These are phyloP conservation scores for Xylota segnis DNA, from an alignment of 2,888 invertebrate genomes.

Conservation along the genomic window DNA sequence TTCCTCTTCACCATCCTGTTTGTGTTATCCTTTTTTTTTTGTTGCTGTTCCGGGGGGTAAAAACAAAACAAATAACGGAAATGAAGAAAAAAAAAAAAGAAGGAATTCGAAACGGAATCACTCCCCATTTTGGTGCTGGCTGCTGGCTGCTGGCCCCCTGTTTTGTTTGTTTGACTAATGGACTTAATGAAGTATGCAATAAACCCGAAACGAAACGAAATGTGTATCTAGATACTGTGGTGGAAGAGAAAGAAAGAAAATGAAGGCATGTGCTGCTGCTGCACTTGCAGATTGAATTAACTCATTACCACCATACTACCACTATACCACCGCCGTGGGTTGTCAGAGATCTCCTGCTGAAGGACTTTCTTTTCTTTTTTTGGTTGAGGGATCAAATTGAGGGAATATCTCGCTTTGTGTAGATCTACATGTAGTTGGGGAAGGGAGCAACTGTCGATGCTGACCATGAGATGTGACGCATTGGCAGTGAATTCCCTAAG, in stretches of 20 bases:
- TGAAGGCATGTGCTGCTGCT: constrained; percentile 24
- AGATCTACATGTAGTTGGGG: not conserved
- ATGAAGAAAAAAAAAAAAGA: constrained; percentile 5
- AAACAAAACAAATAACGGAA: constrained; percentile 60
- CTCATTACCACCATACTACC: constrained; percentile 63
- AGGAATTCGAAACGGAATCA: constrained; percentile 46
- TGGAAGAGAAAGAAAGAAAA: not conserved
- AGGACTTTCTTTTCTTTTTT: constrained; percentile 8
- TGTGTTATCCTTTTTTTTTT: constrained; percentile 43
- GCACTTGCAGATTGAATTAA: constrained; percentile 69
- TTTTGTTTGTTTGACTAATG: constrained; percentile 76
- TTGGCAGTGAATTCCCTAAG: constrained; percentile 38
- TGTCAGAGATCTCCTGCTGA: constrained; percentile 6
- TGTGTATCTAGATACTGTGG: constrained; percentile 7
- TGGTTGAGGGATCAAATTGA: constrained; percentile 19
- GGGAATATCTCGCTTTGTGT: constrained; percentile 13
- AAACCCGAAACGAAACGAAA: constrained; percentile 53
- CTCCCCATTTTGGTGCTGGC: constrained; percentile 57
- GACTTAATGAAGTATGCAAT: constrained; percentile 76
- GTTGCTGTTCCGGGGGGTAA: not conserved
- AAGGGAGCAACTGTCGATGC: constrained; percentile 19
- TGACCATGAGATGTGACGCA: constrained; percentile 2
- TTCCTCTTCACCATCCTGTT: constrained; percentile 27
- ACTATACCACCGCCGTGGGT: too few species aligned
- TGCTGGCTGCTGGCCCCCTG: constrained; percentile 13